Evolutionary conservation across 1,140 invertebrate genomes (phyloP), one percentile per base, ranked within the genome.

Genomic region (Meloidogyne exigua): DNA sequence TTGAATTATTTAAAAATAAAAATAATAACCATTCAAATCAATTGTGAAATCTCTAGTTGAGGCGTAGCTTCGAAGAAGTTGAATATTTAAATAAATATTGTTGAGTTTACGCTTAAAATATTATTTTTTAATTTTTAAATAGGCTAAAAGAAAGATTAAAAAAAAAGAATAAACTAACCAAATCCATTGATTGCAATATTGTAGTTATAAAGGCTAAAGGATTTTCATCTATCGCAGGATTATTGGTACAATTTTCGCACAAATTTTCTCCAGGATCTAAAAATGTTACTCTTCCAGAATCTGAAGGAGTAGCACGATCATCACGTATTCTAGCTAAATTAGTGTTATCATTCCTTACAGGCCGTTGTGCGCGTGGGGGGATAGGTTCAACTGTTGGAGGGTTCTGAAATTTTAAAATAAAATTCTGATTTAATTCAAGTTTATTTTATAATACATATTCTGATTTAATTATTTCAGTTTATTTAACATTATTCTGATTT

Each of bases 31-130:
- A 39, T 84, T 87, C 9, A 86, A 25, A 36, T 86, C 85, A 49
- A 86, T 78, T 13, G 86, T 87, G 44, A 74, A 88, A 75, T 86
- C 85, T 42, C 86, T 83, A 18, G 36, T 71, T 49, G 85, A 88
- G n/a, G 85, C 85, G 68, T 88, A 87, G 21, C 71, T 79, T 32
- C 88, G 77, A 25, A 86, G 65, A 5, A 88, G 76, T 78, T 87
- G 86, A 11, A 88, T 73, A 11, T 81, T 82, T n/a, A 86, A 63
- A 63, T 80, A 79, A 13, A 86, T 64, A 66, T 88, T 84, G 62
- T 78, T 82, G 9, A 86, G 76, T 80, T 86, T 86, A 79, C 49
- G 42, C 83, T 84, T 57, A 83, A 82, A 65, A 67, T 15, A 15
- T 13, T 28, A 67, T 67, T n/a, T 68, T 62, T 11, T 1, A 10